A percentile compares a stretch with the other conserved stretches of the same genome.
Evolutionary conservation across 2,113 vertebrate genomes (phyloP).

Genomic region (Gracilinanus agilis): DNA sequence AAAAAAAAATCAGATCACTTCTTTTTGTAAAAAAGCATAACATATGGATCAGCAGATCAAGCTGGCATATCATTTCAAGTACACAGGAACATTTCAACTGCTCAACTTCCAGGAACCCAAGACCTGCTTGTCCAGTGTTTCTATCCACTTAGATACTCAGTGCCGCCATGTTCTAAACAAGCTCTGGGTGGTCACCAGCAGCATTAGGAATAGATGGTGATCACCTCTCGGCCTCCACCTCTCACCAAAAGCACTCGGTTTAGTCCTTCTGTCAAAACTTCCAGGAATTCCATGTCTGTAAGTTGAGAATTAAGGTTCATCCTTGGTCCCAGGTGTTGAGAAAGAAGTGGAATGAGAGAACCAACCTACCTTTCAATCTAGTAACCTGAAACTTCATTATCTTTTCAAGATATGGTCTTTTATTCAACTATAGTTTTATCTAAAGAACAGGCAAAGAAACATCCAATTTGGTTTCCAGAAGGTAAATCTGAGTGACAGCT

Average conservation of each 20-base stretch:
- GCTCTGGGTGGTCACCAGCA: not conserved
- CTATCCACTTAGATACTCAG: not conserved
- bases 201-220: constrained; percentile 96
- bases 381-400: not conserved
- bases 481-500: not conserved
- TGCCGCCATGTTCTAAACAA: not conserved
- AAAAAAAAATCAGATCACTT: not conserved
- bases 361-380: not conserved
- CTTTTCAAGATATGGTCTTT: not conserved
- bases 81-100: constrained; percentile 39
- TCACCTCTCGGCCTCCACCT: constrained; percentile 96
- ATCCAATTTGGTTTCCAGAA: not conserved
- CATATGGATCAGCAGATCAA: not conserved
- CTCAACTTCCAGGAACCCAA: not conserved
- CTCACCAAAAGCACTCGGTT: constrained; percentile 94
- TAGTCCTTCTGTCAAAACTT: constrained; percentile 96
- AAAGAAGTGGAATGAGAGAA: accelerated
- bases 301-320: constrained; percentile 37
- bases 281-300: constrained; percentile 97
- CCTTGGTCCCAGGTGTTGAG: accelerated
- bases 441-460: not conserved
- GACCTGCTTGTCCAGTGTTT: not conserved
- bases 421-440: accelerated
- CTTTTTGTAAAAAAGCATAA: not conserved
- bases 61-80: constrained; percentile 51